phyloP scores from a whole-genome alignment of 2,113 vertebrate species.

The Chauna torquata region DNA sequence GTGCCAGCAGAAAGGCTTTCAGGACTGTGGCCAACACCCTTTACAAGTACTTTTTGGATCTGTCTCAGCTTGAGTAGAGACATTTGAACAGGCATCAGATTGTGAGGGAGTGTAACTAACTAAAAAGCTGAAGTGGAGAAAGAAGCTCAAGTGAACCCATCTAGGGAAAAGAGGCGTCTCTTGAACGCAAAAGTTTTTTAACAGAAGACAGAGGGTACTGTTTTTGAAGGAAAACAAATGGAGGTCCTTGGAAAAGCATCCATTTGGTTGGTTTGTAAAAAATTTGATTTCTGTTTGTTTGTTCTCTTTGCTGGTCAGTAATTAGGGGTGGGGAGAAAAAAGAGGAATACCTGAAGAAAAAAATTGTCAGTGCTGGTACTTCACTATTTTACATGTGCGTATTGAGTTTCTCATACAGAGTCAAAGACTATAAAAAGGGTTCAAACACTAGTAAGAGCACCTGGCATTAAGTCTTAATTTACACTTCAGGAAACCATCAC shows the following conservation, averaged over 20 bases:
- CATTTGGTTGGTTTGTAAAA: not conserved
- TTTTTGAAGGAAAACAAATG: not conserved
- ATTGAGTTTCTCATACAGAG: not conserved
- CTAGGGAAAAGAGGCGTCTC: not conserved
- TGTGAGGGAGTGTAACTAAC: not conserved
- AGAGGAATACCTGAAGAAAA: not conserved
- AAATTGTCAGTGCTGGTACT: not conserved
- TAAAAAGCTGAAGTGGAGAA: slow-evolving; percentile 9
- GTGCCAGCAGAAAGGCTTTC: slow-evolving; percentile 32
- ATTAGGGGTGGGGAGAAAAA: not conserved
- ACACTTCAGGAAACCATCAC: not conserved
- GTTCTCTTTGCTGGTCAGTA: not conserved
- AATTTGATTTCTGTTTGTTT: not conserved
- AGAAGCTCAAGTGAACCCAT: slow-evolving; percentile 1
- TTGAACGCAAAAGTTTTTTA: not conserved
- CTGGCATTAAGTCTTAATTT: not conserved
- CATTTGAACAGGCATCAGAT: not conserved
- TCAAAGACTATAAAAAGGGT: not conserved
- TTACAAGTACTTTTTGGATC: slow-evolving; percentile 22
- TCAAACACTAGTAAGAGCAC: not conserved
- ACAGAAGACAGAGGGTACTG: not conserved
- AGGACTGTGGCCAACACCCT: slow-evolving; percentile 7
- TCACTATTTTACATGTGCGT: not conserved
- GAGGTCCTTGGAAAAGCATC: not conserved
- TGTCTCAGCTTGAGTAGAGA: slow-evolving; percentile 14